Evolutionary conservation across 2,113 vertebrate species (phyloP).

Genomic region (Seriola rivoliana): DNA sequence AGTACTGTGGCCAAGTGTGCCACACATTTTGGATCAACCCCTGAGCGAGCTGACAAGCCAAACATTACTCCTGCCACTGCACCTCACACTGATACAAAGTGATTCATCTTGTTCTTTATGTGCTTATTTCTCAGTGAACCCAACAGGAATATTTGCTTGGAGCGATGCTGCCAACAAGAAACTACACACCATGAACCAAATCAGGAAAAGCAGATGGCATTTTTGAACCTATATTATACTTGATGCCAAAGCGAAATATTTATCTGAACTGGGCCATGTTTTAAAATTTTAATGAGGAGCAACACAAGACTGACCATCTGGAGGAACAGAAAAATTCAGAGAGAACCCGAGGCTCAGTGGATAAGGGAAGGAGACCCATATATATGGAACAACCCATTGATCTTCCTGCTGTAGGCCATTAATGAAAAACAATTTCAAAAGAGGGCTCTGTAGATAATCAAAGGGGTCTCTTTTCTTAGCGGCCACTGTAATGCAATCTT

Average conservation of each 20-base stretch:
- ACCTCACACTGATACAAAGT: constrained; percentile 29
- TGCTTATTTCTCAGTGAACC: constrained; percentile 18
- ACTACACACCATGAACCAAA: constrained; percentile 27
- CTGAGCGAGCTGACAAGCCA: constrained; percentile 40
- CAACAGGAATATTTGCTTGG: constrained; percentile 26
- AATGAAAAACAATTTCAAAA: constrained; percentile 62
- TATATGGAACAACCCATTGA: constrained; percentile 57
- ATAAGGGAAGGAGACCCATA: constrained; percentile 12
- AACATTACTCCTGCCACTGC: constrained; percentile 35
- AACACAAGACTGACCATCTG: constrained; percentile 66
- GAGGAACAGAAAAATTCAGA: constrained; percentile 39
- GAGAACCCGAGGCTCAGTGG: constrained; percentile 18
- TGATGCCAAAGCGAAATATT: constrained; percentile 43
- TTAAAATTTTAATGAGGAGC: constrained; percentile 62
- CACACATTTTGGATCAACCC: constrained; percentile 33
- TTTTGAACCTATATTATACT: constrained; percentile 37
- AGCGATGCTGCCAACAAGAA: constrained; percentile 28
- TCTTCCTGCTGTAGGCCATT: constrained; percentile 54
- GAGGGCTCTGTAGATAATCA: constrained; percentile 56
- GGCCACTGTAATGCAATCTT: constrained; percentile 48
- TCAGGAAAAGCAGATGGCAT: constrained; percentile 55
- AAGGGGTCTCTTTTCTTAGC: constrained; percentile 51
- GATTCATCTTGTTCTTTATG: constrained; percentile 42
- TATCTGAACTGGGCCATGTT: constrained; percentile 47
- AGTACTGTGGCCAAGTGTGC: constrained; percentile 22